Base-by-base conservation (phyloP, 2,888 invertebrate species). In the Ornithoptera priamus region DNA sequence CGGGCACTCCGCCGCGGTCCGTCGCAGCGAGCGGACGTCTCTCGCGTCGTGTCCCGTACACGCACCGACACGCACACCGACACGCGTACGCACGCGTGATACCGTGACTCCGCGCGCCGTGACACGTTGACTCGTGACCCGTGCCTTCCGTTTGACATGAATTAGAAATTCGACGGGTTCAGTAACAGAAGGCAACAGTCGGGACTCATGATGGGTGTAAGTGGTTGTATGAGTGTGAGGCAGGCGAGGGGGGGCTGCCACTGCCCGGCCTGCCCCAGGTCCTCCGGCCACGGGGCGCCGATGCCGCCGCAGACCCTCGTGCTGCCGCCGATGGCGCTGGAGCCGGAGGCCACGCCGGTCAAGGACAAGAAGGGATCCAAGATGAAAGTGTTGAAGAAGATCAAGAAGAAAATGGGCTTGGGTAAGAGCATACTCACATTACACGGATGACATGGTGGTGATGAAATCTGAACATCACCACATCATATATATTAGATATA, bases 311-410 rank as follows among this genome's bases (percentile, higher is more conserved):
- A 84, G 79, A 90, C 89, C 72, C 84, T 91, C 65, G 93, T 89
- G 68, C 85, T 93, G 75, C 93, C 92, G 66, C 92, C 90, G 17
- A 88, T 92, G 91, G 90, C 90, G 2, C 46, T 91, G 77, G 93
- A 90, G 74, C 90, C 89, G 1, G 89, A 91, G 78, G 88, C 84
- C 0, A 88, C 90, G n/a, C 89, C 89, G 1, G 88, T 91, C 0
- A 90, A 92, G 80, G 89, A 91, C 75, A 91, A 90, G 74, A 92
- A 93, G 70, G 91, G 92, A 17, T 92, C 92, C 2, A 97, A 97
- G 92, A 97, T 97, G 96, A 97, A 97, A 93, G 96, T 97, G 73
- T 91, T 97, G 74, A 97, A 97, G 94, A 97, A 97, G 86, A 96
- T 97, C 81, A 97, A 97, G 89, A 95, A 95, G 81, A 96, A 96